Evolutionary conservation across 2,113 vertebrate species (phyloP), one percentile per base, ranked within the genome.

Genomic region (Oncorhynchus nerka): DNA sequence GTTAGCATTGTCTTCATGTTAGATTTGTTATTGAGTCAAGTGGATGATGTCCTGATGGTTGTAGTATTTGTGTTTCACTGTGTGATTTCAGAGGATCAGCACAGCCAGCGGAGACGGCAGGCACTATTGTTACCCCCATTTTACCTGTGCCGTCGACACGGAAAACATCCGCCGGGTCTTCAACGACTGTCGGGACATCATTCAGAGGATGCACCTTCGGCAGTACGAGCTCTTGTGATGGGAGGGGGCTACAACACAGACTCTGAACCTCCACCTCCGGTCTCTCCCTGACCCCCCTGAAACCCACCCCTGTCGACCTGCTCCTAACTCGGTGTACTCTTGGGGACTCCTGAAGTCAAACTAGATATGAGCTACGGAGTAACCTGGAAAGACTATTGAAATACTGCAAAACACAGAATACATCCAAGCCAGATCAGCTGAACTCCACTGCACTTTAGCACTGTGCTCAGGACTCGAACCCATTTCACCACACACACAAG

Each of bases 171-270:
- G 97, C 75, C 96, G 97, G 11, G 97, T 99, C 92, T 99, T 99
- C 94, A 99, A 99, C 86, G 97, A 99, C 95, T 99, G 97, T 93
- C 96, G 97, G 77, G 97, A 99, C 95, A 99, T 99, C 95, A 99
- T 99, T 92, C 97, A 99, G 94, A 92, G 97, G 93, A 99, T 99
- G 97, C 97, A 99, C 89, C 97, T 99, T 81, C 96, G 97, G 75
- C 97, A 99, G 91, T 99, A 99, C 13, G 97, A 99, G 95, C 94
- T 99, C 88, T 97, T 99, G 93, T 99, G 94, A 98, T 96, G 88
- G 92, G 92, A 95, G 32, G 45, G 55, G 65, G 80, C 82, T 73
- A 77, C 81, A 70, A 81, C 15, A 90, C 48, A 65, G 57, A 81
- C 75, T 39, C 72, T 80, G 69, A 82, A 85, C 15, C 9, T 34